Evolutionary conservation across 2,797 vertebrate species (phyloP), one percentile per base, ranked within the genome.

Genomic region (Enteromius paludinosus): DNA sequence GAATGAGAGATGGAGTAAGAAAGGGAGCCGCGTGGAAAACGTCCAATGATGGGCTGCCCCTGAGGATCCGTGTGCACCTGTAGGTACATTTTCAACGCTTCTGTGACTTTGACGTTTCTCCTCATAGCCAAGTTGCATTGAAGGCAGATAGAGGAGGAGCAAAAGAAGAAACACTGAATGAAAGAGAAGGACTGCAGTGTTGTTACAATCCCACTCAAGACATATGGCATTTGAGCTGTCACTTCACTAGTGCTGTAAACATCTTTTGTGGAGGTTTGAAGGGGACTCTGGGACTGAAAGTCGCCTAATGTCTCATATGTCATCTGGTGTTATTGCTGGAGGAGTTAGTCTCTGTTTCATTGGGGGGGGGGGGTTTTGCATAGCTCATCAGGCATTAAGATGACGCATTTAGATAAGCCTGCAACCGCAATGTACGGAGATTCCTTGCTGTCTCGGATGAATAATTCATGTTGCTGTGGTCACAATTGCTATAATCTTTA

Each of bases 311-410:
- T 72, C 41, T 64, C 56, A 49, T 52, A 78, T 52, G 56, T 73
- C 69, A 81, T 72, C 68, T 81, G 68, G 56, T 81, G 68, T 72
- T 72, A 33, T 33, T 62, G 54, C 76, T 78, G 52, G 28, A 72
- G 59, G 68, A 81, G 28, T 62, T 73, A 6, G 54, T 45, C 18
- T 59, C 69, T 1, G 12, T 81, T 73, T 72, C 28, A 56, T 25
- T 74, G 33, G 6, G 8, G 61, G 38, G 14, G 14, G 9, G 59
- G 47, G 81, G 49, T 69, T 77, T 77, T 76, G 64, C 81, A 77
- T 76, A 61, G 65, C 25, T 82, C 81, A 75, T 82, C 72, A 47
- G 11, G 65, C 65, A 70, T 83, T 69, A 76, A 75, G 62, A 82
- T 54, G 71, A 68, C 25, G 61, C 71, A 28, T 75, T 75, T 35